Conservation (phyloP, 2,113 vertebrate species). For the Channa argus region DNA sequence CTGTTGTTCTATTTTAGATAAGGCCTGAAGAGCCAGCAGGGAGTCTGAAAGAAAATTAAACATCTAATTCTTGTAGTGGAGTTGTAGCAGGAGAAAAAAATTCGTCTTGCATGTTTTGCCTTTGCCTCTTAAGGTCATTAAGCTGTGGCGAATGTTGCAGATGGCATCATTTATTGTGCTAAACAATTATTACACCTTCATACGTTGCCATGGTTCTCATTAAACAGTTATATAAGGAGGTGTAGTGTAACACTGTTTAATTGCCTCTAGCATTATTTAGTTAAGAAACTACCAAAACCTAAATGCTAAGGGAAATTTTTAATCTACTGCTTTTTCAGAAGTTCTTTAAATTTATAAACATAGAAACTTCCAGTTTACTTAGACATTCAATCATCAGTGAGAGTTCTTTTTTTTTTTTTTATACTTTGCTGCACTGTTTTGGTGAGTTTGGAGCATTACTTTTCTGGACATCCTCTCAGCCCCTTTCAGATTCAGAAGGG, state of each 20-base stretch:
- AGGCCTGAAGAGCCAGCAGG: slow-evolving; percentile 18
- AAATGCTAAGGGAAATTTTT: background rate
- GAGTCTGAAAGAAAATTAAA: slow-evolving; percentile 18
- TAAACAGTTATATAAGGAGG: background rate
- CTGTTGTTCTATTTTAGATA: slow-evolving; percentile 36
- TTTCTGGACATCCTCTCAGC: background rate
- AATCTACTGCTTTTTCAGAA: background rate
- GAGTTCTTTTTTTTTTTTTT: too few species aligned
- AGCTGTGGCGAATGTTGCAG: background rate
- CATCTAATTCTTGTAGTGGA: background rate
- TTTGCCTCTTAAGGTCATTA: background rate
- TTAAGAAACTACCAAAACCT: background rate
- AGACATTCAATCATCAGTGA: background rate
- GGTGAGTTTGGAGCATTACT: background rate
- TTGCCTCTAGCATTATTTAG: background rate
- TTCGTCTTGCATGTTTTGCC: background rate
- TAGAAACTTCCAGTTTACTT: background rate
- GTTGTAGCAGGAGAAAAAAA: background rate
- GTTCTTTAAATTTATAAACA: background rate
- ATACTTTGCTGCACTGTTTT: too few species aligned
- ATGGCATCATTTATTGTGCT: background rate
- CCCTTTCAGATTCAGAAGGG: background rate
- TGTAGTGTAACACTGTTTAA: background rate
- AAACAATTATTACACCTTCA: background rate
- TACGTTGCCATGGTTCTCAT: background rate